Conservation (phyloP, 2,113 vertebrate genomes). For the Pangasianodon gigas region DNA sequence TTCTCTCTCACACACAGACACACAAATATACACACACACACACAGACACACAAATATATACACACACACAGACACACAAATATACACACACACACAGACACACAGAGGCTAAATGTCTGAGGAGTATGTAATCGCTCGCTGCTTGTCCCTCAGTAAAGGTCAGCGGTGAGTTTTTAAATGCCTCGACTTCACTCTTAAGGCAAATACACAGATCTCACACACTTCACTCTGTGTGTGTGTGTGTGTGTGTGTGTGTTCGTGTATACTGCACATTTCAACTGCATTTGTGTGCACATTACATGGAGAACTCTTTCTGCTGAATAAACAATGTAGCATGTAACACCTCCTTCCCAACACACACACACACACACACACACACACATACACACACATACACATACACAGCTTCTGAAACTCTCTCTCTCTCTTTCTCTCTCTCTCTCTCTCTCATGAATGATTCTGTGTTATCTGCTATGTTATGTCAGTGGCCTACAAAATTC, state of each 20-base stretch:
- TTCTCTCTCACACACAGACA: not conserved
- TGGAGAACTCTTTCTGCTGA: too few relatives aligned
- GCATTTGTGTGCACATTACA: too few relatives aligned
- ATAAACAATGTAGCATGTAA: too few relatives aligned
- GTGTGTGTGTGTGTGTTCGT: not conserved
- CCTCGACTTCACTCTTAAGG: constrained; percentile 13
- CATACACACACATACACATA: too few relatives aligned
- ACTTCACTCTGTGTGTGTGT: too few relatives aligned
- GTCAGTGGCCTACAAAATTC: constrained; percentile 22
- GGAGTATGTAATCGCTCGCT: not conserved
- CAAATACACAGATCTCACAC: not conserved
- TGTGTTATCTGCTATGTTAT: constrained; percentile 11
- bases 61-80: not conserved
- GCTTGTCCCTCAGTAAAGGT: constrained; percentile 15
- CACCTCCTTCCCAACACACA: too few relatives aligned
- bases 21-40: not conserved
- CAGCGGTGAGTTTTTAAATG: constrained; percentile 4
- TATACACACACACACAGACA: not conserved
- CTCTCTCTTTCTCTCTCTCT: too few relatives aligned
- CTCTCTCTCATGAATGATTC: constrained; percentile 35
- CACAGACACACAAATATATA: not conserved
- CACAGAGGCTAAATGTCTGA: not conserved
- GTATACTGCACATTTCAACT: too few relatives aligned
- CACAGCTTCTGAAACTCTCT: not conserved
- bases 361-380: too few relatives aligned